phyloP scores from a whole-genome alignment of 37 sponge, comb jelly and placozoan genomes.

The Axinella damicornis region DNA sequence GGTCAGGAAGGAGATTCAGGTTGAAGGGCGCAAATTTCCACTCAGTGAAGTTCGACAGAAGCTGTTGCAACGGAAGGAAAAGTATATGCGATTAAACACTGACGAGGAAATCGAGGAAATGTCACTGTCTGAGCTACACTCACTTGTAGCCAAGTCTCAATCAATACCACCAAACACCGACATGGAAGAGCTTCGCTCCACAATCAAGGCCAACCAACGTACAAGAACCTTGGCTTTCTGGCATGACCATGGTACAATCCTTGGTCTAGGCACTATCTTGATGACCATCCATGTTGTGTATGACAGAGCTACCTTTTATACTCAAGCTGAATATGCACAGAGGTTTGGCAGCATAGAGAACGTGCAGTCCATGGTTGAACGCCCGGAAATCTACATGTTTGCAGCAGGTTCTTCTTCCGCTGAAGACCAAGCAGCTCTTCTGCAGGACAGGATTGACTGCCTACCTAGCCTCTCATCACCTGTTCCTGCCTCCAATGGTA shows the following conservation, averaged over 20 bases:
- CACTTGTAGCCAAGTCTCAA: neutral
- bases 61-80: slow-evolving; percentile 15
- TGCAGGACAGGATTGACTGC: slow-evolving; percentile 43
- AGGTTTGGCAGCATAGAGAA: neutral
- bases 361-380: slow-evolving; percentile 35
- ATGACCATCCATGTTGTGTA: slow-evolving; percentile 44
- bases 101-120: slow-evolving; percentile 30
- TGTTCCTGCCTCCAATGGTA: slow-evolving; percentile 14
- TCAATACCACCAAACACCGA: neutral
- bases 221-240: slow-evolving; percentile 37
- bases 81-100: slow-evolving; percentile 38
- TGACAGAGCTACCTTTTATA: slow-evolving; percentile 41
- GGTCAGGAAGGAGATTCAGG: slow-evolving; percentile 2
- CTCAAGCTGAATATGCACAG: slow-evolving; percentile 11
- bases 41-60: slow-evolving; percentile 26
- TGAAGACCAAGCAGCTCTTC: slow-evolving; percentile 40
- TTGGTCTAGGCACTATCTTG: slow-evolving; percentile 28
- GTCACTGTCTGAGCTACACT: neutral
- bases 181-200: slow-evolving; percentile 6
- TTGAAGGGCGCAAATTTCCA: slow-evolving; percentile 38
- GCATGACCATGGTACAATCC: slow-evolving; percentile 43
- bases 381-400: slow-evolving; percentile 28
- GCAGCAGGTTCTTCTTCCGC: neutral
- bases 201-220: slow-evolving; percentile 6
- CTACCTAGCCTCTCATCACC: neutral